Evolutionary conservation across 2,888 invertebrate species (phyloP).

Genomic region (Spilosoma lubricipeda): DNA sequence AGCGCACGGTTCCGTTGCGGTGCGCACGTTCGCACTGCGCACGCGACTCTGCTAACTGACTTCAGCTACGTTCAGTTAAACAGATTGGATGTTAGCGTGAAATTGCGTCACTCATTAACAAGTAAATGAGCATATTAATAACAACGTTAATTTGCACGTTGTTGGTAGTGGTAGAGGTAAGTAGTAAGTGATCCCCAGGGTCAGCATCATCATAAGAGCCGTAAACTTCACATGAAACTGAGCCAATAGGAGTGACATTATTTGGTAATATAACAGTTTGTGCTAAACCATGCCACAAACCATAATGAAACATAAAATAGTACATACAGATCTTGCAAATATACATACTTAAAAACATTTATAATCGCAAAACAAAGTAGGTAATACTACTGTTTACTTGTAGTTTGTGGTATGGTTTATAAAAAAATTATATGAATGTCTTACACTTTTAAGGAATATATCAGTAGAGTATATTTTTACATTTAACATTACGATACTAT

Average conservation of each 20-base stretch:
- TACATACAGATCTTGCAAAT: too few relatives aligned
- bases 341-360: too few relatives aligned
- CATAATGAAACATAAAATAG: too few relatives aligned
- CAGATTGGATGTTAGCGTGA: conserved; percentile 41
- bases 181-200: neutral
- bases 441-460: too few relatives aligned
- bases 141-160: conserved; percentile 11
- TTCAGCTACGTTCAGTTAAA: conserved; percentile 35
- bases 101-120: conserved; percentile 59
- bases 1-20: conserved; percentile 31
- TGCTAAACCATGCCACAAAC: too few relatives aligned
- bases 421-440: too few relatives aligned
- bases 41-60: conserved; percentile 56
- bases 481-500: too few relatives aligned
- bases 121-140: conserved; percentile 47
- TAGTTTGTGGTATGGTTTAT: too few relatives aligned
- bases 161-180: neutral
- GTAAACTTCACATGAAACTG: neutral
- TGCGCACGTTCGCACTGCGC: conserved; percentile 67
- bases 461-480: neutral
- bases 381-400: too few relatives aligned
- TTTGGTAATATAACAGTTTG: neutral
- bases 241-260: neutral
- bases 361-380: too few relatives aligned
- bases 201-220: neutral